Percentiles rank a stretch among this genome's conserved stretches.
These are phyloP conservation scores for Onychomys leucogaster DNA, from an alignment of 2,797 vertebrate genomes.

Conservation along the genomic window DNA sequence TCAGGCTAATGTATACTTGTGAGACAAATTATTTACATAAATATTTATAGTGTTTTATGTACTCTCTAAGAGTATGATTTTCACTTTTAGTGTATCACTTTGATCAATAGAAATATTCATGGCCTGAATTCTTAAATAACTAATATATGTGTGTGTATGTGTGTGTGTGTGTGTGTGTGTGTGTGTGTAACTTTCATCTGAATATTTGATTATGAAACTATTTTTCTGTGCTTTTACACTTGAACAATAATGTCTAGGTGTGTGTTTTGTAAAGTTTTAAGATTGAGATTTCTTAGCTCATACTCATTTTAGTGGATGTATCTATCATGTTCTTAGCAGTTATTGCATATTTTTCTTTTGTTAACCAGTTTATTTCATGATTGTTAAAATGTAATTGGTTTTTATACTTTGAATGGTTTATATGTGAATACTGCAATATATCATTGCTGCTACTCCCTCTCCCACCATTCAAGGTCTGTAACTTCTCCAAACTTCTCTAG, in stretches of 20 bases:
- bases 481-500: not conserved
- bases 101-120: not conserved
- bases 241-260: not conserved
- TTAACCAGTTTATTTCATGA: not conserved
- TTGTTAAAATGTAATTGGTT: not conserved
- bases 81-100: not conserved
- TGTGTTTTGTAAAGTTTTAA: not conserved
- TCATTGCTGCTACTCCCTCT: no score
- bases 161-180: no score
- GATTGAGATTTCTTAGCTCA: not conserved
- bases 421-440: not conserved
- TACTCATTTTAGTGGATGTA: not conserved
- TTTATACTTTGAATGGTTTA: not conserved
- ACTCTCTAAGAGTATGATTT: not conserved
- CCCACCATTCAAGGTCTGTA: not conserved
- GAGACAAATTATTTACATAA: not conserved
- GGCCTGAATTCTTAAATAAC: not conserved
- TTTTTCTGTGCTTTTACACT: not conserved
- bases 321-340: not conserved
- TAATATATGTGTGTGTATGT: no score
- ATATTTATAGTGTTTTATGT: not conserved
- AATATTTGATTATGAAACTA: not conserved
- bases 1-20: not conserved
- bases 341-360: not conserved
- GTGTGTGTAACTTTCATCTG: not conserved